These are phyloP conservation scores for Callocephalon fimbriatum DNA, from an alignment of 2,113 vertebrate species.

Conservation along the genomic window DNA sequence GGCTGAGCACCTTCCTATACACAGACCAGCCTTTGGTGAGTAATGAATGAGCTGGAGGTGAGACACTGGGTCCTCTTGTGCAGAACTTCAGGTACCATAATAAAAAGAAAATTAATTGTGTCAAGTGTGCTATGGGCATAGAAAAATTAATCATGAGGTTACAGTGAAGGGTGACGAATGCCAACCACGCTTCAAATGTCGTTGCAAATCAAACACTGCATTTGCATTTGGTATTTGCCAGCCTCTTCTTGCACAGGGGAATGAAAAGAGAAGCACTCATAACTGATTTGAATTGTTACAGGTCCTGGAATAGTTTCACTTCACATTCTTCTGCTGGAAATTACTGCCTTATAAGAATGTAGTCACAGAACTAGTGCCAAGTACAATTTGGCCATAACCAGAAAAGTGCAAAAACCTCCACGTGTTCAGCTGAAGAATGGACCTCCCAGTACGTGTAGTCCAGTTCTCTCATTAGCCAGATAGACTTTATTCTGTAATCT, in stretches of 20 bases:
- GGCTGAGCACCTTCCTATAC: background rate
- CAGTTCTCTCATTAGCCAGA: background rate
- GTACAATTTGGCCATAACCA: background rate
- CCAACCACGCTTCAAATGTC: background rate
- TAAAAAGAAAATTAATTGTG: background rate
- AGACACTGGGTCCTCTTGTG: background rate
- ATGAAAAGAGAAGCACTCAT: background rate
- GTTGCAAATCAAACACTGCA: background rate
- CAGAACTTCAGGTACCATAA: background rate
- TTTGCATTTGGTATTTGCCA: background rate
- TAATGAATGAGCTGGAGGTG: background rate
- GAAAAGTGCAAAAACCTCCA: background rate
- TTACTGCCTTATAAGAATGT: background rate
- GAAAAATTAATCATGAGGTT: background rate
- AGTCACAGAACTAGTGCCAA: background rate
- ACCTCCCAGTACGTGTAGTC: background rate
- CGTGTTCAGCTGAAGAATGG: background rate
- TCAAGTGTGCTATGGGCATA: background rate
- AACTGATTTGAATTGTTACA: background rate
- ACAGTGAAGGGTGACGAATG: background rate
- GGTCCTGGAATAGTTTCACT: background rate
- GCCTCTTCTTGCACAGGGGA: background rate
- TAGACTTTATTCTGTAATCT: background rate
- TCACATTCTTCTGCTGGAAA: background rate
- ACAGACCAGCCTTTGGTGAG: background rate